Evolutionary conservation across 2,888 invertebrate genomes (phyloP).

Genomic region (Celastrina argiolus): DNA sequence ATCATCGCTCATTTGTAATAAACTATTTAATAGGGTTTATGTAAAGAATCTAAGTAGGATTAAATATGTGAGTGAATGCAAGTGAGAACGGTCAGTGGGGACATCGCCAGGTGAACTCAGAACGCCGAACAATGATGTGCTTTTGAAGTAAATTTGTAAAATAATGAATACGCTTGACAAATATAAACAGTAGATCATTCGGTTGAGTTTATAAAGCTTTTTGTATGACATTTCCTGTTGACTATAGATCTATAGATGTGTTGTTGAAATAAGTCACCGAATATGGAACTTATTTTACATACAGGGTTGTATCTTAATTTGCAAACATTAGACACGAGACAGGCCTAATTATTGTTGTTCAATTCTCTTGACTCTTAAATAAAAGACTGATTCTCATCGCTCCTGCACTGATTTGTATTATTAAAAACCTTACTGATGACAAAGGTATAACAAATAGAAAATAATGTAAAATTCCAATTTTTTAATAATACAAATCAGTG

Average conservation of each 20-base stretch:
- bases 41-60: slow-evolving; percentile 1
- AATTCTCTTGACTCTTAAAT: no score
- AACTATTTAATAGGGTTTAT: not conserved
- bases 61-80: slow-evolving; percentile 3
- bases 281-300: no score
- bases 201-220: slow-evolving; percentile 50
- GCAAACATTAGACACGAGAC: no score
- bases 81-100: not conserved
- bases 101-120: slow-evolving; percentile 42
- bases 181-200: slow-evolving; percentile 50
- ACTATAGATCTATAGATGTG: slow-evolving; percentile 56
- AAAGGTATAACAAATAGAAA: no score
- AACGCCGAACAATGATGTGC: slow-evolving; percentile 42
- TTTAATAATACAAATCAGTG: not conserved
- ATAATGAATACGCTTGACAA: slow-evolving; percentile 56
- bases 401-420: no score
- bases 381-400: no score
- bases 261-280: no score
- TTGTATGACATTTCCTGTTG: slow-evolving; percentile 49
- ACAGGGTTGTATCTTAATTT: no score
- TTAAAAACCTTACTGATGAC: no score
- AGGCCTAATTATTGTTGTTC: no score
- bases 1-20: slow-evolving; percentile 9
- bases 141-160: slow-evolving; percentile 52
- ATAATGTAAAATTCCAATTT: no score